Conservation (phyloP, 2,113 vertebrate species). For the Oncorhynchus nerka region DNA sequence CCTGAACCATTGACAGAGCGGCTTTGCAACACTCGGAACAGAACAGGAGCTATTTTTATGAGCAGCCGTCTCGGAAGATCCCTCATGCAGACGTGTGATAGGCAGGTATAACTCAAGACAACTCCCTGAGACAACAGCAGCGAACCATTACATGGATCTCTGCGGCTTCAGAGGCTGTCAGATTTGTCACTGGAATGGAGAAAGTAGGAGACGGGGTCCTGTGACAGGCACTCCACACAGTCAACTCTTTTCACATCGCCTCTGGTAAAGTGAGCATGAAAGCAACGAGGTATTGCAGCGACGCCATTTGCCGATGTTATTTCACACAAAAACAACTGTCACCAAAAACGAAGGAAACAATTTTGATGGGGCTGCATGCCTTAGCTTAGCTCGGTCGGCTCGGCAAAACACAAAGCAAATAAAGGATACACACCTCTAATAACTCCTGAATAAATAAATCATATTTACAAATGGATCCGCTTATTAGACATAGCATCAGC, state of each 20-base stretch:
- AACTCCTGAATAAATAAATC: slow-evolving; percentile 49
- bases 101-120: slow-evolving; percentile 57
- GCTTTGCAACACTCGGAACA: slow-evolving; percentile 18
- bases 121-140: slow-evolving; percentile 50
- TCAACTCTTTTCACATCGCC: slow-evolving; percentile 32
- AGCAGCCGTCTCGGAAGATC: slow-evolving; percentile 24
- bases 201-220: slow-evolving; percentile 42
- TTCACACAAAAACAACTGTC: slow-evolving; percentile 66
- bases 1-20: slow-evolving; percentile 29
- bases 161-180: slow-evolving; percentile 43
- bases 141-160: slow-evolving; percentile 38
- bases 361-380: slow-evolving; percentile 33
- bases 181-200: slow-evolving; percentile 30
- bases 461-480: slow-evolving; percentile 51
- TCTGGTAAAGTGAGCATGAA: slow-evolving; percentile 64
- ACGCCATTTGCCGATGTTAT: slow-evolving; percentile 41
- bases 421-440: slow-evolving; percentile 32
- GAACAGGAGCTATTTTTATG: slow-evolving; percentile 37
- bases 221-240: slow-evolving; percentile 57
- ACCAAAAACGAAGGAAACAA: slow-evolving; percentile 38
- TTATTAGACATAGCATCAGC: slow-evolving; percentile 46
- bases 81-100: slow-evolving; percentile 39
- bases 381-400: slow-evolving; percentile 21
- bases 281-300: slow-evolving; percentile 41
- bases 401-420: slow-evolving; percentile 31